Evolutionary conservation across 2,888 invertebrate genomes (phyloP).

Genomic region (Thelaira solivaga): DNA sequence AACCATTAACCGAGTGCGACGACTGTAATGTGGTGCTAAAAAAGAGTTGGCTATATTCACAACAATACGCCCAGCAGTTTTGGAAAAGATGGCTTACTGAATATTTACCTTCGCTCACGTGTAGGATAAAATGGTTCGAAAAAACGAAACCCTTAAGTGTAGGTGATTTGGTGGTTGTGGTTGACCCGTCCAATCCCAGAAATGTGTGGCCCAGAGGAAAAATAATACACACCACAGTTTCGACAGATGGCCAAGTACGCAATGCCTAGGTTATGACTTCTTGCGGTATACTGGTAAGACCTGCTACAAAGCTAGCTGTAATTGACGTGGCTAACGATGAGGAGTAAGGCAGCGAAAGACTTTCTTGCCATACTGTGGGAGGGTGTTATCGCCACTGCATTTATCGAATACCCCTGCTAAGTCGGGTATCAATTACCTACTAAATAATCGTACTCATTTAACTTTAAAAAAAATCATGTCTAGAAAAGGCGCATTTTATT

Average conservation of each 20-base stretch:
- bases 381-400: neutral
- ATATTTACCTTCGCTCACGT: slow-evolving; percentile 24
- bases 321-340: neutral
- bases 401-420: too few relatives aligned
- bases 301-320: neutral
- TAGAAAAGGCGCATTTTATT: too few relatives aligned
- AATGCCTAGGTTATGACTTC: slow-evolving; percentile 7
- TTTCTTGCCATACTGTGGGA: neutral
- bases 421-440: too few relatives aligned
- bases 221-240: slow-evolving; percentile 1
- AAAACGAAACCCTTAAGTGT: slow-evolving; percentile 2
- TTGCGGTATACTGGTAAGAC: neutral
- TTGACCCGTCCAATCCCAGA: slow-evolving; percentile 4
- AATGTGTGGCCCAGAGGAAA: slow-evolving; percentile 15
- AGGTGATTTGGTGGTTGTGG: slow-evolving; percentile 29
- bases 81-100: slow-evolving; percentile 18
- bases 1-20: slow-evolving; percentile 29
- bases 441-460: too few relatives aligned
- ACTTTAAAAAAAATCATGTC: too few relatives aligned
- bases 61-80: slow-evolving; percentile 9
- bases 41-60: slow-evolving; percentile 1
- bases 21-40: slow-evolving; percentile 1
- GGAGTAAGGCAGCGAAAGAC: neutral
- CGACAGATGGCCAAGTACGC: slow-evolving; percentile 27
- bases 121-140: slow-evolving; percentile 13